Evolutionary conservation across 2,113 vertebrate genomes (phyloP), one percentile per base, ranked within the genome.

Genomic region (Dinomys branickii): DNA sequence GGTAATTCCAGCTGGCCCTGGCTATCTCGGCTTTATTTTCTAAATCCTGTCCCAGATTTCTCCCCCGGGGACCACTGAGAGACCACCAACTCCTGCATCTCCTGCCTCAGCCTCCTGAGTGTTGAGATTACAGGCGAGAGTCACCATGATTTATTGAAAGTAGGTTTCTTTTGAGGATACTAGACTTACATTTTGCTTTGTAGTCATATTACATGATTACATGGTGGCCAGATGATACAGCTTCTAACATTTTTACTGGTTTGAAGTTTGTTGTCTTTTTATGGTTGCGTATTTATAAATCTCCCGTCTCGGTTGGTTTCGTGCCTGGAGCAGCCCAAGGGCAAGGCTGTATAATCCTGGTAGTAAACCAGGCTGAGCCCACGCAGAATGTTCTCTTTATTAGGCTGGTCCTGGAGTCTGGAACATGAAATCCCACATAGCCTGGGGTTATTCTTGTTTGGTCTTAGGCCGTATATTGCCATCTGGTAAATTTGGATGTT

Each of bases 401-500:
- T 0, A 33, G 78, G 52, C 63, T 38, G 38, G 94, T 94, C 91
- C 95, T 97, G 94, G 16, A 69, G 67, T 92, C 12, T 7, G 61
- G 78, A 92, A 94, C 30, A 11, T 33, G 67, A 56, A 82, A 80
- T 38, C 88, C 84, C 56, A 24, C 56, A 28, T 14, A 69, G 80
- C 81, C 92, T 89, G 6, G 20, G 84, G 90, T 47, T 41, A 92
- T 85, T 96, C 91, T 88, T 86, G 54, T 91, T 95, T 97, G 59
- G 91, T 93, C 95, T 93, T 28, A 33, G 87, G 87, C 90, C 61
- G 77, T 67, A 20, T 63, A 81, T 73, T 65, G 38, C 59, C 50
- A 69, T 91, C 87, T 92, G 87, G 92, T 94, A 77, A 90, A 87
- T 85, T 35, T 95, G 82, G 69, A 52, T 87, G 82, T 94, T 96